phyloP scores from a whole-genome alignment of 2,113 vertebrate species.

The Climacteris rufus region DNA sequence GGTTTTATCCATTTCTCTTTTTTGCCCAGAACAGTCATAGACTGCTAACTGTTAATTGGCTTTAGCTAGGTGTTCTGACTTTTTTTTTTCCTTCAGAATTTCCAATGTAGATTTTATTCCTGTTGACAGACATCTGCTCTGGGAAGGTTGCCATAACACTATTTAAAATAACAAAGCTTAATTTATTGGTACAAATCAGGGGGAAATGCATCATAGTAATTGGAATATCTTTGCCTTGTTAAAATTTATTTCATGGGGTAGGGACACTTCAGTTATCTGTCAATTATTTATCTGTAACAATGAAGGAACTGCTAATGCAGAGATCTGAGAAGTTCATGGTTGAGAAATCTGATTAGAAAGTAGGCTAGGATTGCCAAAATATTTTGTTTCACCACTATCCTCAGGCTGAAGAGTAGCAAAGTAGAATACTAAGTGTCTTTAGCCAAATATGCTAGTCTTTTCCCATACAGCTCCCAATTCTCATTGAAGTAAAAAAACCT shows the following conservation, averaged over 20 bases:
- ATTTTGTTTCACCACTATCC: background rate
- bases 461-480: background rate
- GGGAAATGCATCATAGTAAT: background rate
- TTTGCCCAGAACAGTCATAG: background rate
- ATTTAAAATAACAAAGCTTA: background rate
- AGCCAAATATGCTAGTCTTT: background rate
- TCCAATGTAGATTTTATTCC: background rate
- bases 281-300: background rate
- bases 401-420: background rate
- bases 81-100: background rate
- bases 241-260: background rate
- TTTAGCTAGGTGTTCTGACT: background rate
- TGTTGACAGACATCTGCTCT: background rate
- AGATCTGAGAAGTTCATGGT: background rate
- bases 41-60: background rate
- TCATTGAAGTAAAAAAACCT: background rate
- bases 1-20: rapidly evolving
- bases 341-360: background rate
- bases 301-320: background rate
- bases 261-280: background rate
- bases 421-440: background rate
- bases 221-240: background rate
- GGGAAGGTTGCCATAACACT: background rate
- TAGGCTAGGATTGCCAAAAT: background rate
- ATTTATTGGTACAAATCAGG: background rate